Evolutionary conservation across 2,113 vertebrate species (phyloP).

Genomic region (Gnathonemus echidnorhynchus): DNA sequence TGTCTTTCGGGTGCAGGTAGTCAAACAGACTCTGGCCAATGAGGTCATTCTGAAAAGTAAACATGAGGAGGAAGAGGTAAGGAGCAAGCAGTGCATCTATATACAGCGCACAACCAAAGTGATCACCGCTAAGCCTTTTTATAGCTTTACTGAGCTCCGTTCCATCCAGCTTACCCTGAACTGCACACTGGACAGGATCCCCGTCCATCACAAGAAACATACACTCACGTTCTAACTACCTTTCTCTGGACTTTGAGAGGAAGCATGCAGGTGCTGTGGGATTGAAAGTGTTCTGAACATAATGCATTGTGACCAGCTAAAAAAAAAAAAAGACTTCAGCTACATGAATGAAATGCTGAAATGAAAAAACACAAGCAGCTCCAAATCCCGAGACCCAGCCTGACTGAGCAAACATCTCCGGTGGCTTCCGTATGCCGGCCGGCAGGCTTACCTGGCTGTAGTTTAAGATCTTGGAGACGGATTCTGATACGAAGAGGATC

Average conservation of each 20-base stretch:
- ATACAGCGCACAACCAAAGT: neutral
- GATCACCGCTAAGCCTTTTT: neutral
- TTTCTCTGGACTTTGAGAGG: neutral
- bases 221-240: neutral
- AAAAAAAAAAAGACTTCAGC: neutral
- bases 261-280: neutral
- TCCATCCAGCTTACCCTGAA: neutral
- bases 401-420: neutral
- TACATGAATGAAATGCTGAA: neutral
- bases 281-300: neutral
- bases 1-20: conserved; percentile 80
- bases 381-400: neutral
- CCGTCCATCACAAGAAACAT: neutral
- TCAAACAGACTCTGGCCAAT: conserved; percentile 77
- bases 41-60: conserved; percentile 61
- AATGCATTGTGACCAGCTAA: neutral
- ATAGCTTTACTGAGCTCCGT: neutral
- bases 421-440: neutral
- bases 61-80: neutral
- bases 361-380: neutral
- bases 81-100: neutral
- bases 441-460: conserved; percentile 74
- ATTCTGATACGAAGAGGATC: conserved; percentile 93
- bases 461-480: conserved; percentile 91
- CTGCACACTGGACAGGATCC: neutral